Percentiles rank a stretch among this genome's conserved stretches.
These are phyloP conservation scores for Crotophaga sulcirostris DNA, from an alignment of 2,113 vertebrate genomes.

Conservation along the genomic window DNA sequence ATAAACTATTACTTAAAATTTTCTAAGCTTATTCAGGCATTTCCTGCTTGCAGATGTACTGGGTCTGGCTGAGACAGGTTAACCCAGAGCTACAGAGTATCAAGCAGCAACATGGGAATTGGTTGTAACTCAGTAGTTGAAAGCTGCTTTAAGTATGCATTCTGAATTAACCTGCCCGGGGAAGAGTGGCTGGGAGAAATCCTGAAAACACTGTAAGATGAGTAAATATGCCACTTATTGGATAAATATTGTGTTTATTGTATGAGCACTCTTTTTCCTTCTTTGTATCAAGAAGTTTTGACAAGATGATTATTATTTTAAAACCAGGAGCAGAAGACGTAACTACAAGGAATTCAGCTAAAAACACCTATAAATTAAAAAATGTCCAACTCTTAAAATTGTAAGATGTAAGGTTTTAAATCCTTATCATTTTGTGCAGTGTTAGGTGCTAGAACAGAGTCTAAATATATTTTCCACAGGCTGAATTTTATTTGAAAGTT, in stretches of 20 bases:
- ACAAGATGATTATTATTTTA: neutral
- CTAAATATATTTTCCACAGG: neutral
- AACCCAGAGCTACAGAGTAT: neutral
- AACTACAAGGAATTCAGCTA: neutral
- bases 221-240: neutral
- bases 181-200: neutral
- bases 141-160: neutral
- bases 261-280: neutral
- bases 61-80: neutral
- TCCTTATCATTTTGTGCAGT: neutral
- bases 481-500: neutral
- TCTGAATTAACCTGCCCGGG: neutral
- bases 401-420: neutral
- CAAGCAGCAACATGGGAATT: neutral
- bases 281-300: neutral
- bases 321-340: neutral
- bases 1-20: neutral
- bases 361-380: neutral
- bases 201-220: neutral
- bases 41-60: neutral
- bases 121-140: neutral
- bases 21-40: neutral
- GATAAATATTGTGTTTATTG: neutral
- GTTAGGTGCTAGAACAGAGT: neutral
- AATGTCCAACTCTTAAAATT: neutral